These are phyloP conservation scores for Paramormyrops kingsleyae DNA, from an alignment of 2,113 vertebrate species.

Conservation along the genomic window DNA sequence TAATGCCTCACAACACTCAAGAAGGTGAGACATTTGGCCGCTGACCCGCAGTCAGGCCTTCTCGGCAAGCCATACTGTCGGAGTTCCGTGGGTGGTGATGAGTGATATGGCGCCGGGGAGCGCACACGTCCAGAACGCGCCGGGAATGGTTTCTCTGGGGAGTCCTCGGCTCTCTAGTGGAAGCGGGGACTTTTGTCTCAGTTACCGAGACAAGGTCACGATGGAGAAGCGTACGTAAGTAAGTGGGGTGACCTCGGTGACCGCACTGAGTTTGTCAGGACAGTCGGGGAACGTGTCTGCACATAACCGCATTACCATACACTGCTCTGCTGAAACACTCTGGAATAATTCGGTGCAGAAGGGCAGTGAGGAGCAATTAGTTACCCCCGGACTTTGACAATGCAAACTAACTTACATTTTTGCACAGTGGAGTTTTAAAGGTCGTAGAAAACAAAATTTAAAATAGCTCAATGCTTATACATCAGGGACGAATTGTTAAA, in stretches of 20 bases:
- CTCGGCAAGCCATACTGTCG: constrained; percentile 49
- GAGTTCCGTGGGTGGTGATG: constrained; percentile 42
- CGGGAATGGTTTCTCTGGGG: constrained; percentile 51
- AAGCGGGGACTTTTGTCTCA: constrained; percentile 43
- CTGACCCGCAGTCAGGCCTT: constrained; percentile 62
- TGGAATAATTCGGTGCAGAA: background rate
- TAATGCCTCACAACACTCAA: constrained; percentile 63
- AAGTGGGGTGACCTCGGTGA: background rate
- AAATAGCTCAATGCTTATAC: background rate
- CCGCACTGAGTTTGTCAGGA: background rate
- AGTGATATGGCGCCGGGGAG: constrained; percentile 44
- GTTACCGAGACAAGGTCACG: constrained; percentile 48
- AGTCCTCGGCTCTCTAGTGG: constrained; percentile 17
- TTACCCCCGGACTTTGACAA: background rate
- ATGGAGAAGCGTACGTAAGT: constrained; percentile 12
- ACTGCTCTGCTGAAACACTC: background rate
- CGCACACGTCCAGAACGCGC: constrained; percentile 30
- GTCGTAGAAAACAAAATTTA: background rate
- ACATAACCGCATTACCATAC: background rate
- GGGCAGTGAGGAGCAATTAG: background rate
- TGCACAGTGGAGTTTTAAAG: background rate
- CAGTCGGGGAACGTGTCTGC: background rate
- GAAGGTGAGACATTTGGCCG: constrained; percentile 69
- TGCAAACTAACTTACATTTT: background rate
- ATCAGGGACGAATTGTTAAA: background rate